A percentile compares a stretch with the other conserved stretches of the same genome.
Evolutionary conservation across 2,888 invertebrate species (phyloP).

Genomic region (Petrophora chlorosata): DNA sequence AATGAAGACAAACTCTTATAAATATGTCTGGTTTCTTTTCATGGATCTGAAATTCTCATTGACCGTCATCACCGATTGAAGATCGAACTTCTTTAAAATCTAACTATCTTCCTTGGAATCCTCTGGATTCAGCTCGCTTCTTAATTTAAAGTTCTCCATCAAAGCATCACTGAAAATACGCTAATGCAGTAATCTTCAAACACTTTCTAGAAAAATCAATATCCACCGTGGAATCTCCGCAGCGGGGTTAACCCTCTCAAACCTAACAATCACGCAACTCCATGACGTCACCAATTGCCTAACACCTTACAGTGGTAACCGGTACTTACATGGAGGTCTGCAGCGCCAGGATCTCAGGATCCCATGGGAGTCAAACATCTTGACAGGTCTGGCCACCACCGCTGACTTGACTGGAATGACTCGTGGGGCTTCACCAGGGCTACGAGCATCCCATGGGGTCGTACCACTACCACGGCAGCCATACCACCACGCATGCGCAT

Average conservation of each 20-base stretch:
- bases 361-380: conserved; percentile 17
- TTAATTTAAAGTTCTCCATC: neutral
- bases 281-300: conserved; percentile 11
- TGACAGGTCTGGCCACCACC: conserved; percentile 47
- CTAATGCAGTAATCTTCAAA: conserved; percentile 18
- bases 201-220: conserved; percentile 21
- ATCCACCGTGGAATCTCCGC: conserved; percentile 9
- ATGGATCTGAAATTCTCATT: neutral
- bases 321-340: conserved; percentile 48
- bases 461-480: conserved; percentile 69
- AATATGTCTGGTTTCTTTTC: neutral
- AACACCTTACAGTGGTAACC: no score
- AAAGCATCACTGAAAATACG: conserved; percentile 9
- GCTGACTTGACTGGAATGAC: conserved; percentile 64
- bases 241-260: conserved; percentile 2
- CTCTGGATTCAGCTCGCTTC: no score
- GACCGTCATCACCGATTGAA: neutral
- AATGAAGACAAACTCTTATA: no score
- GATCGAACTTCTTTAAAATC: neutral
- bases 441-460: conserved; percentile 60
- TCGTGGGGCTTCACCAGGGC: conserved; percentile 57
- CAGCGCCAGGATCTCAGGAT: conserved; percentile 13
- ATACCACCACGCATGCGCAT: conserved; percentile 73
- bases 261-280: conserved; percentile 5
- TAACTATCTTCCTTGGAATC: no score